Evolutionary conservation across 2,113 vertebrate genomes (phyloP).

Genomic region (Loxodonta africana): DNA sequence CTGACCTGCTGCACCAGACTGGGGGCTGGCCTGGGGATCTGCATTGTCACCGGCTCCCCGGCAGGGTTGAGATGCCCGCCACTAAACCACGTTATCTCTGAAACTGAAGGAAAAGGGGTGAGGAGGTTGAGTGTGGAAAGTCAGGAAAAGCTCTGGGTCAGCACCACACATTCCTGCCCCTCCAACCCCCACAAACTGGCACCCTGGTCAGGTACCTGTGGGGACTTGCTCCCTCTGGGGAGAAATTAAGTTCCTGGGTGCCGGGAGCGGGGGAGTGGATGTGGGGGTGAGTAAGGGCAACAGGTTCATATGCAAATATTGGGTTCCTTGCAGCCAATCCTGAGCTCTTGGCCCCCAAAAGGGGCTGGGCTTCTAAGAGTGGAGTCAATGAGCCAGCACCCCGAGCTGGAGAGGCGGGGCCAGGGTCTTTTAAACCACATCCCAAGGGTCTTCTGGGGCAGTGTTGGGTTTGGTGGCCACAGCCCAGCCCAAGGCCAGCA

Average conservation of each 20-base stretch:
- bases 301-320: slow-evolving; percentile 57
- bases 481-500: slow-evolving; percentile 39
- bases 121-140: not conserved
- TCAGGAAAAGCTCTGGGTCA: not conserved
- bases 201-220: slow-evolving; percentile 10
- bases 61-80: not conserved
- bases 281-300: not conserved
- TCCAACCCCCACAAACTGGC: not conserved
- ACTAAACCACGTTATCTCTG: not conserved
- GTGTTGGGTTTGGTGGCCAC: slow-evolving; percentile 43
- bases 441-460: not conserved
- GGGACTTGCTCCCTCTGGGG: slow-evolving; percentile 36
- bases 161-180: not conserved
- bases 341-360: not conserved
- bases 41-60: not conserved
- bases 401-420: not conserved
- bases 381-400: slow-evolving; percentile 57
- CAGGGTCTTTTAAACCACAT: slow-evolving; percentile 50
- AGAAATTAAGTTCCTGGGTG: not conserved
- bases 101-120: not conserved
- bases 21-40: not conserved
- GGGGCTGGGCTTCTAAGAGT: not conserved
- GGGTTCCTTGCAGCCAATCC: not conserved
- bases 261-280: not conserved
- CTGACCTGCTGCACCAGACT: not conserved